Percentiles rank a stretch among this genome's conserved stretches.
These are phyloP conservation scores for Daktulosphaira vitifoliae DNA, from an alignment of 1,140 invertebrate genomes.

Conservation along the genomic window DNA sequence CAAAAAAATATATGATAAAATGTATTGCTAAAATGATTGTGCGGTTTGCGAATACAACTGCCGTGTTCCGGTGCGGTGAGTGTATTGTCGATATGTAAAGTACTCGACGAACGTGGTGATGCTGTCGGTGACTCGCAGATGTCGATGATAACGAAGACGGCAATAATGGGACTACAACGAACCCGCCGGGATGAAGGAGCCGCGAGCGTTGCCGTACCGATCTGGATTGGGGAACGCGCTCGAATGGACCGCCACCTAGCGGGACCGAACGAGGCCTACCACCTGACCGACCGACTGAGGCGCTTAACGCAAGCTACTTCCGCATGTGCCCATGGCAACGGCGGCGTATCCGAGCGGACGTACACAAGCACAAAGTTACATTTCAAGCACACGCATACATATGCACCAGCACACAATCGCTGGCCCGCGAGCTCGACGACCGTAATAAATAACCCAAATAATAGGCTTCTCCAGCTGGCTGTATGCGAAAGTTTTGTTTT, in stretches of 20 bases:
- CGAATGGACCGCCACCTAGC: constrained; percentile 26
- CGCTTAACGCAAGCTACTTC: not conserved
- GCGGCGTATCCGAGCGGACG: constrained; percentile 4
- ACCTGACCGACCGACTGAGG: constrained; percentile 15
- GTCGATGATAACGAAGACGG: not conserved
- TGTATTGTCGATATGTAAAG: too few relatives aligned
- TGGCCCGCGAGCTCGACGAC: not conserved
- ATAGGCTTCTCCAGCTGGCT: constrained; percentile 10
- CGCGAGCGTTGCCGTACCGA: constrained; percentile 25
- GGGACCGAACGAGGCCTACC: not conserved
- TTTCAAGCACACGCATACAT: not conserved
- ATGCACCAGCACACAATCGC: not conserved
- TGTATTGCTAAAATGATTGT: too few relatives aligned
- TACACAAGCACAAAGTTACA: not conserved
- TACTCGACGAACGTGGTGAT: too few relatives aligned
- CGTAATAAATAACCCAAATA: constrained; percentile 34
- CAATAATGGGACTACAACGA: constrained; percentile 7
- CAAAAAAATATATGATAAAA: too few relatives aligned
- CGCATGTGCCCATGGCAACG: constrained; percentile 29
- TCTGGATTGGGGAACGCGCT: constrained; percentile 19
- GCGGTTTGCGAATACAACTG: too few relatives aligned
- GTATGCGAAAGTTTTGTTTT: constrained; percentile 15
- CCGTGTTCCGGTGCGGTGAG: too few relatives aligned
- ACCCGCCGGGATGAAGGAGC: constrained; percentile 7
- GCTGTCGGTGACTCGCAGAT: not conserved